phyloP scores from a whole-genome alignment of 2,797 vertebrate genomes.

The Chrosomus eos region DNA sequence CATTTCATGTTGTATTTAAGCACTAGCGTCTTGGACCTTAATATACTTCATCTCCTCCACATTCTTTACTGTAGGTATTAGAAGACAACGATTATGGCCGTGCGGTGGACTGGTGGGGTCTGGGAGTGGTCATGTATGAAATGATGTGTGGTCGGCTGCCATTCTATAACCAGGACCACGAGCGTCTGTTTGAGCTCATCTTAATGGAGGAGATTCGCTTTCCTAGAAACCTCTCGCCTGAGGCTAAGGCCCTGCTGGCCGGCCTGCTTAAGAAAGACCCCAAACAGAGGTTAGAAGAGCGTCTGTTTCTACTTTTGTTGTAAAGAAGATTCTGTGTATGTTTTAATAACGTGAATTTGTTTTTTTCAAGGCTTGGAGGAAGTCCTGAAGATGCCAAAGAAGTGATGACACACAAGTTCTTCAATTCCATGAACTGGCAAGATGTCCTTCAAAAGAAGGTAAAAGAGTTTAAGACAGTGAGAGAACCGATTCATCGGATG shows the following conservation, averaged over 20 bases:
- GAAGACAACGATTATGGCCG: conserved; percentile 96
- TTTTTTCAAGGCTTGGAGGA: conserved; percentile 84
- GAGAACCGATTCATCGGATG: not conserved
- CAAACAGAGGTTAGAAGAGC: conserved; percentile 83
- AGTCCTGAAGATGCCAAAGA: conserved; percentile 91
- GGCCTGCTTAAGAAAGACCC: conserved; percentile 94
- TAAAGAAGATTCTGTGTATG: not conserved
- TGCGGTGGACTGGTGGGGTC: conserved; percentile 96
- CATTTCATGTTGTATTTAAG: not conserved
- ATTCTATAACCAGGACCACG: conserved; percentile 97
- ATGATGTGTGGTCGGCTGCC: conserved; percentile 96
- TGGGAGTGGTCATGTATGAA: conserved; percentile 97
- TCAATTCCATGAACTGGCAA: conserved; percentile 89
- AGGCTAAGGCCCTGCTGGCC: conserved; percentile 88
- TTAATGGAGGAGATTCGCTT: conserved; percentile 96
- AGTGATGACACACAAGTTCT: conserved; percentile 94
- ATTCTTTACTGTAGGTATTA: conserved; percentile 79
- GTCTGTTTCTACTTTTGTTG: not conserved
- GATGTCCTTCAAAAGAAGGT: conserved; percentile 92
- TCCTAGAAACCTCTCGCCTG: conserved; percentile 88
- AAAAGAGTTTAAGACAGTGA: not conserved
- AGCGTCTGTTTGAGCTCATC: conserved; percentile 95
- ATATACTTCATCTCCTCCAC: not conserved
- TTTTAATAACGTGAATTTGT: not conserved
- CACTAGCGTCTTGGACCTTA: not conserved